Evolutionary conservation across 2,797 vertebrate genomes (phyloP).

Genomic region (Passerculus sandwichensis): DNA sequence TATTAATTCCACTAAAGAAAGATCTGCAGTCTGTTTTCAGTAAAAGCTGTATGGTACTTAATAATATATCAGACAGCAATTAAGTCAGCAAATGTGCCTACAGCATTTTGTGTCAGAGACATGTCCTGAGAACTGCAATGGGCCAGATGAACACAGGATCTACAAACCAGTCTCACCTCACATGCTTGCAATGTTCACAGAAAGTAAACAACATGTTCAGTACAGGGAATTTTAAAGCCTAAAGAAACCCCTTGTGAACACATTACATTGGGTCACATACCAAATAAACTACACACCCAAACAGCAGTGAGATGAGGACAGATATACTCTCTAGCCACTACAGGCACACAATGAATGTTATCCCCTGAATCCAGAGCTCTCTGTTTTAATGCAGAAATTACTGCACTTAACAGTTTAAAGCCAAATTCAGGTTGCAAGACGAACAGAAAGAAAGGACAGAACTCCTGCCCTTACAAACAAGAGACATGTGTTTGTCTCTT

Average conservation of each 20-base stretch:
- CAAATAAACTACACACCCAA: background rate
- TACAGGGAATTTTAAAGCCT: background rate
- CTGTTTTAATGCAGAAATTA: background rate
- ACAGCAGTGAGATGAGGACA: background rate
- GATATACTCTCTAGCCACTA: background rate
- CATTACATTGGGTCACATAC: background rate
- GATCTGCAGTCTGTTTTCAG: background rate
- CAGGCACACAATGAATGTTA: background rate
- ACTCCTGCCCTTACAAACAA: background rate
- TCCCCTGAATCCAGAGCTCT: background rate
- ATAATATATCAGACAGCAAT: constrained; percentile 19
- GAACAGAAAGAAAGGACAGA: background rate
- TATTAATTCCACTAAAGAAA: constrained; percentile 28
- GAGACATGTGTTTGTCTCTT: background rate
- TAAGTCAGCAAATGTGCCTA: constrained; percentile 7
- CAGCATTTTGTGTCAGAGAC: background rate
- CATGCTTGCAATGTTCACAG: background rate
- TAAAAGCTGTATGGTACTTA: constrained; percentile 4
- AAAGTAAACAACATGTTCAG: background rate
- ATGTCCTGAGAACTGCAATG: background rate
- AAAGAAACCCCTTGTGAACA: background rate
- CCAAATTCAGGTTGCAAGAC: background rate
- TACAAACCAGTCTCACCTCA: constrained; percentile 1
- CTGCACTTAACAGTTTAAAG: background rate
- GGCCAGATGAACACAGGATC: constrained; percentile 1